phyloP scores from a whole-genome alignment of 1,140 invertebrate species.

The Cheumatopsyche charites region DNA sequence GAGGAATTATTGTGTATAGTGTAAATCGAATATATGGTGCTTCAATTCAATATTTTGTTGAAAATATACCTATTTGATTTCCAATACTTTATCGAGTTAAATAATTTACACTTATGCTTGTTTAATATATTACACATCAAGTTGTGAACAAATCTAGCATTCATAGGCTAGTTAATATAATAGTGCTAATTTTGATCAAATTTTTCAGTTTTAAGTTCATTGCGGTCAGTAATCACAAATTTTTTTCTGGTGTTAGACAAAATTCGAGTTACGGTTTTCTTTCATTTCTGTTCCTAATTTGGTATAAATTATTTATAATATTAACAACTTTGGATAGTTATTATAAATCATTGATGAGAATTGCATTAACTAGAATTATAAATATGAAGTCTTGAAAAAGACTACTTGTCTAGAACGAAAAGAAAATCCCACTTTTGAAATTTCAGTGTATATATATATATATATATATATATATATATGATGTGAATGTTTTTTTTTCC shows the following conservation, averaged over 20 bases:
- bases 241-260: no score
- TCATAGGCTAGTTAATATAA: not conserved
- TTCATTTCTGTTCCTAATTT: no score
- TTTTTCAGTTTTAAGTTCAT: no score
- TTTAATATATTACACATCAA: constrained; percentile 16
- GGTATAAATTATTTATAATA: no score
- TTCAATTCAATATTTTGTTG: constrained; percentile 20
- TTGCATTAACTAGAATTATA: not conserved
- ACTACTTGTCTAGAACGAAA: constrained; percentile 13
- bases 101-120: constrained; percentile 13
- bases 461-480: no score
- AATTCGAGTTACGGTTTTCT: no score
- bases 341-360: not conserved
- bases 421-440: constrained; percentile 22
- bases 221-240: no score
- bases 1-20: constrained; percentile 15
- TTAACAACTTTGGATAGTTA: no score
- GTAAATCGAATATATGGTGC: constrained; percentile 28
- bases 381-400: not conserved
- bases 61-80: constrained; percentile 24
- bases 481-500: constrained; percentile 2
- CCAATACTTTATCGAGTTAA: constrained; percentile 5
- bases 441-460: constrained; percentile 6
- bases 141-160: constrained; percentile 1
- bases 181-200: no score